Conservation (phyloP, 53 echinoderm and acorn worm genomes). For the Holothuria leucospilota region DNA sequence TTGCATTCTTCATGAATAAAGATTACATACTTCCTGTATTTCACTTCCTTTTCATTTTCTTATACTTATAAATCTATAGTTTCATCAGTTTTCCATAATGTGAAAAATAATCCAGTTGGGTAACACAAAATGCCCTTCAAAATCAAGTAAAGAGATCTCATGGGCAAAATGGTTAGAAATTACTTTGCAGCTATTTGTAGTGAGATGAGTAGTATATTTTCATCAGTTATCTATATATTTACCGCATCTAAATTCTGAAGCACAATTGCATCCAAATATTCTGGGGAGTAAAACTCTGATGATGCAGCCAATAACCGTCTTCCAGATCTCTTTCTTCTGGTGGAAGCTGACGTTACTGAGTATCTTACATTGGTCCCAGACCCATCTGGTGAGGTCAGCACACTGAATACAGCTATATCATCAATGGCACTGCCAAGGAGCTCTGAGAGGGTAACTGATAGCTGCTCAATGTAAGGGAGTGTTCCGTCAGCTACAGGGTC, state of each 20-base stretch:
- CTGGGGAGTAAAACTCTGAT: constrained; percentile 15
- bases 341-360: not conserved
- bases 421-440: not conserved
- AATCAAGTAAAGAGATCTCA: too few relatives aligned
- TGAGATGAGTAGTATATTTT: too few relatives aligned
- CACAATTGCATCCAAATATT: constrained; percentile 22
- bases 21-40: too few relatives aligned
- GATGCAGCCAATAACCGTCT: constrained; percentile 8
- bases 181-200: too few relatives aligned
- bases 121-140: too few relatives aligned
- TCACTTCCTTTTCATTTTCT: too few relatives aligned
- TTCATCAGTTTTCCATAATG: too few relatives aligned
- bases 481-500: not conserved
- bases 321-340: constrained; percentile 10
- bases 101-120: too few relatives aligned
- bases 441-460: not conserved
- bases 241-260: not conserved
- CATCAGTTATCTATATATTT: constrained; percentile 13
- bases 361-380: constrained; percentile 30
- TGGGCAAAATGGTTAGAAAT: too few relatives aligned
- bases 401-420: constrained; percentile 12
- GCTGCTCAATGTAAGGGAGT: not conserved
- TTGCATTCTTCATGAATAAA: too few relatives aligned
- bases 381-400: constrained; percentile 9
- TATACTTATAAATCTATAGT: too few relatives aligned